Conservation (phyloP, 2,797 vertebrate genomes). For the Thunnus albacares region DNA sequence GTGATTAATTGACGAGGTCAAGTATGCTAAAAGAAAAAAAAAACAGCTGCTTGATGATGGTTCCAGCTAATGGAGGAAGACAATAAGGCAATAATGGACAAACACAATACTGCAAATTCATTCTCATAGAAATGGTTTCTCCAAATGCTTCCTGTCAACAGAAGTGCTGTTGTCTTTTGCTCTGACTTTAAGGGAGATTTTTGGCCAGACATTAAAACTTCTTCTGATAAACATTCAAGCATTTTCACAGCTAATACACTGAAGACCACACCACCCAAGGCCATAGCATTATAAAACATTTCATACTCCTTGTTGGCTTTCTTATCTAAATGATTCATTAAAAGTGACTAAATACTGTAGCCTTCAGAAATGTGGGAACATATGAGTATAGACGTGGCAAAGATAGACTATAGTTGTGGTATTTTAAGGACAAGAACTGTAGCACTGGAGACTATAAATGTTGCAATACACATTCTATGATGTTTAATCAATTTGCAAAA, state of each 20-base stretch:
- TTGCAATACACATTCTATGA: constrained; percentile 15
- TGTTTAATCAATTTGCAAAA: constrained; percentile 39
- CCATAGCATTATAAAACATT: constrained; percentile 39
- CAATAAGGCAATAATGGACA: constrained; percentile 77
- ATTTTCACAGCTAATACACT: constrained; percentile 44
- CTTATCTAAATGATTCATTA: constrained; percentile 60
- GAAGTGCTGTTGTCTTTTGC: constrained; percentile 45
- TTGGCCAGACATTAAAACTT: constrained; percentile 16
- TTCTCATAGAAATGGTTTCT: constrained; percentile 53
- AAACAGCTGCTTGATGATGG: constrained; percentile 67
- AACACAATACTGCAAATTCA: constrained; percentile 60
- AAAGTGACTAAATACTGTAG: constrained; percentile 39
- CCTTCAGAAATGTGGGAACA: constrained; percentile 39
- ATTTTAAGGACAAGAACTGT: constrained; percentile 8
- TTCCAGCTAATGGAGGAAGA: constrained; percentile 75
- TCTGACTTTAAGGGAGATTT: constrained; percentile 48
- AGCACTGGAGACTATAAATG: constrained; percentile 6
- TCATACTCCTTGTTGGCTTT: constrained; percentile 37
- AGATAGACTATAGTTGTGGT: not conserved
- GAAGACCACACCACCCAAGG: constrained; percentile 43
- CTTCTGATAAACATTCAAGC: constrained; percentile 45
- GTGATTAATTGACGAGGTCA: constrained; percentile 77
- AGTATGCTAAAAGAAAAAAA: constrained; percentile 60
- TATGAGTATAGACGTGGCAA: constrained; percentile 17
- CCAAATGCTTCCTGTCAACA: constrained; percentile 72